A percentile compares a stretch with the other conserved stretches of the same genome.
These are phyloP conservation scores for Hypotaenidia philippensis DNA, from an alignment of 2,797 vertebrate species.

Conservation along the genomic window DNA sequence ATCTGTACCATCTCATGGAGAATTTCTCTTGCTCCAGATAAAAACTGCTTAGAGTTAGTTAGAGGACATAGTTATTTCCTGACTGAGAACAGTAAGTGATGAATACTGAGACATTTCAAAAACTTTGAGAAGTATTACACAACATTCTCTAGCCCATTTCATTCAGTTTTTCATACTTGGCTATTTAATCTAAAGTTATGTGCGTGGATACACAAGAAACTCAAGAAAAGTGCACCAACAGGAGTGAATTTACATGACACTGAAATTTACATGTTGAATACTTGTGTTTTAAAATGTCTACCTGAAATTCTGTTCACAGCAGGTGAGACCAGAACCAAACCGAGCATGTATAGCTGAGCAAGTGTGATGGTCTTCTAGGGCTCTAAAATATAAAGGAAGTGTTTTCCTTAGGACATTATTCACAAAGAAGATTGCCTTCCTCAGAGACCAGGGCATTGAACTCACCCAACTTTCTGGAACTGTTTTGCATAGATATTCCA, in stretches of 20 bases:
- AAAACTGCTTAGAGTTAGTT: not conserved
- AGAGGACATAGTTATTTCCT: not conserved
- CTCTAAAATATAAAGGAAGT: slow-evolving; percentile 64
- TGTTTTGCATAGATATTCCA: slow-evolving; percentile 78
- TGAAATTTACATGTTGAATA: not conserved
- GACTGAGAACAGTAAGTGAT: not conserved
- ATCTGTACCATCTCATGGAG: not conserved
- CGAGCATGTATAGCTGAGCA: slow-evolving; percentile 78
- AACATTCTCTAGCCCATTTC: not conserved
- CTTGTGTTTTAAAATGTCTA: slow-evolving; percentile 9
- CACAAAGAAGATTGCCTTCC: not conserved
- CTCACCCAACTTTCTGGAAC: slow-evolving; percentile 84
- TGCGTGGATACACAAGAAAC: not conserved
- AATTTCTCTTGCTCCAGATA: not conserved
- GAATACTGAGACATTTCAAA: not conserved
- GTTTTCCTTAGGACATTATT: not conserved
- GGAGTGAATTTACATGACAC: not conserved
- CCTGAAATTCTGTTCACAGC: slow-evolving; percentile 79
- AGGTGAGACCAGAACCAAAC: slow-evolving; percentile 80
- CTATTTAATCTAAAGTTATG: not conserved
- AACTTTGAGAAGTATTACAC: not conserved
- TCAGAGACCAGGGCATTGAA: not conserved
- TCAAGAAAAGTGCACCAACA: not conserved
- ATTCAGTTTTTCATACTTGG: not conserved
- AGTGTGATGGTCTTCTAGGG: slow-evolving; percentile 79